A percentile compares a stretch with the other conserved stretches of the same genome.
phyloP scores from a whole-genome alignment of 2,113 vertebrate genomes.

The Muscicapa adusta region DNA sequence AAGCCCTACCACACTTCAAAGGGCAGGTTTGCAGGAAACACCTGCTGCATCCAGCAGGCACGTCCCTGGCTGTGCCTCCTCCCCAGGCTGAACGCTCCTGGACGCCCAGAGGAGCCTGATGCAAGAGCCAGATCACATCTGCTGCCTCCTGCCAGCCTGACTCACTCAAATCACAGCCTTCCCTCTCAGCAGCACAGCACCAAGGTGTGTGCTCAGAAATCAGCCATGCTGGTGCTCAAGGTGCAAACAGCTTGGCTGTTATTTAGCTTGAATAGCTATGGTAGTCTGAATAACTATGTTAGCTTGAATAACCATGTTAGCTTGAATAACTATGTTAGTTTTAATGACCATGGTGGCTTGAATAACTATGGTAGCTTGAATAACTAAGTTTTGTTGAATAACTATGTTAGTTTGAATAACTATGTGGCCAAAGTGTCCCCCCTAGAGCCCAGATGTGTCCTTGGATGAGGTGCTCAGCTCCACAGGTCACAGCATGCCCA shows the following conservation, averaged over 20 bases:
- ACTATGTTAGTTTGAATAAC: too few relatives aligned
- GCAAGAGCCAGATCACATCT: not conserved
- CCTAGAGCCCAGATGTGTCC: fast-evolving
- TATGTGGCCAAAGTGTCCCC: not conserved
- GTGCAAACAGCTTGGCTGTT: not conserved
- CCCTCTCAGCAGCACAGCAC: not conserved
- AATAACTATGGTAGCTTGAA: too few relatives aligned
- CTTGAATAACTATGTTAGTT: too few relatives aligned
- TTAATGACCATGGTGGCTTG: too few relatives aligned
- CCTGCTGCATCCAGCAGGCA: not conserved
- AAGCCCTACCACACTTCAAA: not conserved
- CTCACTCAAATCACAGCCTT: not conserved
- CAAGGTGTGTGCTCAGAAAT: not conserved
- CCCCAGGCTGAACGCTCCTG: fast-evolving
- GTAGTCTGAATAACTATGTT: too few relatives aligned
- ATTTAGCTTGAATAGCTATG: not conserved
- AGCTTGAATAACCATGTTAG: too few relatives aligned
- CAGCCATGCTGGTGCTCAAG: not conserved
- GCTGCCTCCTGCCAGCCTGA: not conserved
- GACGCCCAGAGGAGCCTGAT: not conserved
- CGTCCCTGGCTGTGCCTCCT: not conserved
- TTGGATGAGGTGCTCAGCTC: not conserved
- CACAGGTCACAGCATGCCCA: not conserved
- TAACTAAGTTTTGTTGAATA: too few relatives aligned
- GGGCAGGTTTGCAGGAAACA: not conserved